phyloP scores from a whole-genome alignment of 53 echinoderm and acorn worm species.

The Echinometra lucunter region DNA sequence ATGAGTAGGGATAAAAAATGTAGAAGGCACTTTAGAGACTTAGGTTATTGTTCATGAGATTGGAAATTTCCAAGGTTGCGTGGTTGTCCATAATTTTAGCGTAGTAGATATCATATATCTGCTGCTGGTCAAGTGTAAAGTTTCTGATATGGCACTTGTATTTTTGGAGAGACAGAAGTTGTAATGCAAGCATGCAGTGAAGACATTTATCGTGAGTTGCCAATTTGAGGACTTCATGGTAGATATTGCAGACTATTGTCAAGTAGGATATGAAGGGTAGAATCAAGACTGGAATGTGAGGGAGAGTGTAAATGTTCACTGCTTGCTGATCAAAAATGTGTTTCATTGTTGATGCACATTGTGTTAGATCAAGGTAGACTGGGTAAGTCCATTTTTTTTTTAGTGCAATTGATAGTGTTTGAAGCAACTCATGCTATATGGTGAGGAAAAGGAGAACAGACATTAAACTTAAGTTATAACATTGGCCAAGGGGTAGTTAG shows the following conservation, averaged over 20 bases:
- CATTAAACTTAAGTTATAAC: neutral
- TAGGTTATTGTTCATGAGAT: neutral
- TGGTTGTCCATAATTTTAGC: neutral
- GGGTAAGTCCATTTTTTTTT: neutral
- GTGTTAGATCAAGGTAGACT: neutral
- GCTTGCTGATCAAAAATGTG: neutral
- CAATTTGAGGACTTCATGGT: neutral
- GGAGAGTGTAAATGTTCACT: neutral
- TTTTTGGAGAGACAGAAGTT: neutral
- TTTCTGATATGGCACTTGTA: neutral
- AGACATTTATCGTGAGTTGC: neutral
- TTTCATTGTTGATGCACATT: neutral
- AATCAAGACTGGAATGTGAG: neutral
- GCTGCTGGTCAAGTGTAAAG: neutral
- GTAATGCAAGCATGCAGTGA: neutral
- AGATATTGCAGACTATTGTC: neutral
- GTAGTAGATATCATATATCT: neutral
- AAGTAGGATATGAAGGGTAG: neutral
- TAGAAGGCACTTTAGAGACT: neutral
- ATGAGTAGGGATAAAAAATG: neutral
- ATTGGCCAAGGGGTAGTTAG: neutral
- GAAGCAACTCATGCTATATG: slow-evolving; percentile 7
- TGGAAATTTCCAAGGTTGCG: neutral
- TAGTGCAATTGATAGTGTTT: slow-evolving; percentile 29
- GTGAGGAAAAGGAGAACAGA: neutral